Evolutionary conservation across 1,140 invertebrate species (phyloP), one percentile per base, ranked within the genome.

Genomic region (Drosophila nigromelanica): DNA sequence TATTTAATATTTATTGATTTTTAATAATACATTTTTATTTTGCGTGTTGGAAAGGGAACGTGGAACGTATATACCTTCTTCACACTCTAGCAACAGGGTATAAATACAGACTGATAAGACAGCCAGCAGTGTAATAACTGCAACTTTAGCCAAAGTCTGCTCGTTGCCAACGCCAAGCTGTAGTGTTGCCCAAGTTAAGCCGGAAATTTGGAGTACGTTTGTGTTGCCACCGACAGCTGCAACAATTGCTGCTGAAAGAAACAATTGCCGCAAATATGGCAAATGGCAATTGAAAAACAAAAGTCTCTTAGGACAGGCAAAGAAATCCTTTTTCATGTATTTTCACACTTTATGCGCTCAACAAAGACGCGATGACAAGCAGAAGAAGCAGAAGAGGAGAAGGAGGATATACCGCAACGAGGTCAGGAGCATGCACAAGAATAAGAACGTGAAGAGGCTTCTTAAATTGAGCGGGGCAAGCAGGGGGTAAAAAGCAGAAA

Each of bases 281-380:
- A 87, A 87, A 81, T 69, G 61, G 70, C 83, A 83, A 83, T 87
- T 87, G 82, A 87, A 89, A 87, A 89, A 89, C 75, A 82, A 87
- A 82, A 78, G 77, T 85, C 81, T 69, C 64, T 67, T n/a, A 21
- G 48, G 61, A 52, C 54, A 54, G 55, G 30, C 73, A 27, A 45
- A 63, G 40, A 80, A 81, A 78, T 82, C 71, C 82, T 76, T 73
- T 87, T 66, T 42, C 76, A 62, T 64, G 76, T 68, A 60, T 50
- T 67, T 70, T 78, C 78, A 82, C 80, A 86, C 81, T 86, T 87
- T 42, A 56, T 58, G 51, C 56, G 50, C 56, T 72, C 52, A 69
- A 74, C 61, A 67, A 63, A 73, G 73, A 78, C 79, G 45, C 55
- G 33, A 27, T 35, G 59, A 72, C 76, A 80, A 74, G 48, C 4